phyloP scores from a whole-genome alignment of 2,797 vertebrate genomes.

The Enteromius anoplus region DNA sequence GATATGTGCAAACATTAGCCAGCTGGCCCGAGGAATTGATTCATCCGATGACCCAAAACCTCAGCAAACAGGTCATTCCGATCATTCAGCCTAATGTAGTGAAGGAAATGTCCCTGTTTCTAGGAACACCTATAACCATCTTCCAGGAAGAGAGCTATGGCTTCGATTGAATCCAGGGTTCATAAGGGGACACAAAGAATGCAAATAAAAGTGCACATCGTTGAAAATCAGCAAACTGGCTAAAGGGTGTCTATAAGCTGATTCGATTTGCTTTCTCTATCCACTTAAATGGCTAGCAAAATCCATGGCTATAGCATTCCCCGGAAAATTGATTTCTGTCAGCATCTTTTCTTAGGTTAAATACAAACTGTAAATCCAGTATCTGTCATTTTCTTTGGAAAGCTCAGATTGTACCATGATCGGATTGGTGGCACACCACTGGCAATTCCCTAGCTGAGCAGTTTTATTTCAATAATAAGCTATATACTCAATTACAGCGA shows the following conservation, averaged over 20 bases:
- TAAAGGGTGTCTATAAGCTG: constrained; percentile 28
- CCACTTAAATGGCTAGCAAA: constrained; percentile 47
- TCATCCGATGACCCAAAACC: constrained; percentile 75
- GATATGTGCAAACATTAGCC: constrained; percentile 77
- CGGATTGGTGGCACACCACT: constrained; percentile 42
- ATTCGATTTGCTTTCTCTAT: constrained; percentile 50
- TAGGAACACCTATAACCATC: constrained; percentile 68
- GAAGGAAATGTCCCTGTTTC: constrained; percentile 63
- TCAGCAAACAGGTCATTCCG: constrained; percentile 43
- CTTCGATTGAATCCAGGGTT: constrained; percentile 48
- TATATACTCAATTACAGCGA: constrained; percentile 33
- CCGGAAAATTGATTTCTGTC: constrained; percentile 39
- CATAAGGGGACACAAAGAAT: constrained; percentile 28
- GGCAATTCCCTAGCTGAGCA: constrained; percentile 25
- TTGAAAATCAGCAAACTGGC: constrained; percentile 18
- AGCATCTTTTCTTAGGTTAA: constrained; percentile 40
- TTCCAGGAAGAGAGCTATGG: constrained; percentile 71
- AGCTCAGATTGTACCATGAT: constrained; percentile 9
- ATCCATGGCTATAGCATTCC: constrained; percentile 35
- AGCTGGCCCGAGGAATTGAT: constrained; percentile 77
- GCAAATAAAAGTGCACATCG: constrained; percentile 10
- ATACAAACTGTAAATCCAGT: constrained; percentile 8
- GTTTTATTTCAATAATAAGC: constrained; percentile 7
- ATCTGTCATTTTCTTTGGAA: constrained; percentile 2
- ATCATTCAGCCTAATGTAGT: constrained; percentile 43